Base-by-base conservation (phyloP, 1,140 invertebrate genomes). In the Acromyrmex heyeri region DNA sequence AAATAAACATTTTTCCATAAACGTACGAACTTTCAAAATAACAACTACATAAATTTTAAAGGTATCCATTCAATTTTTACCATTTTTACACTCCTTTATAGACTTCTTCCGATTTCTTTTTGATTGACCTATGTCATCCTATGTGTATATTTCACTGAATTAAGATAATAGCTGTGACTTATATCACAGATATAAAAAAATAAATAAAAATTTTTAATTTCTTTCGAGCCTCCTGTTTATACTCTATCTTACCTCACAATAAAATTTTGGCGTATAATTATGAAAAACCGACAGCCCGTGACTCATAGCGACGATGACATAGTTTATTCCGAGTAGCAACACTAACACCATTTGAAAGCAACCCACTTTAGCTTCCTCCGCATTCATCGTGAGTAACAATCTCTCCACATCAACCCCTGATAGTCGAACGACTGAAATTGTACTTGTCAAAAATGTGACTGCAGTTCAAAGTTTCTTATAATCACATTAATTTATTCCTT, bases 271-370 rank as follows among this genome's bases (percentile, higher is more conserved):
- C 3, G 95, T 95, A 48, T 94, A 93, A 61, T 94, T 94, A 85
- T 96, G 95, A 85, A 96, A 95, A 6, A 92, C 88, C 27, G 95
- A 93, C 10, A 96, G 83, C 34, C 95, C 91, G 75, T 96, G 94
- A 90, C 95, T 95, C 89, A 96, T 95, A 0, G 93, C 92, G 0
- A 96, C 95, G 38, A 95, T 95, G n/a, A 95, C 92, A 85, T 95
- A 95, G 90, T 96, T 95, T 64, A 95, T 91, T n/a, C 93, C 93
- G 4, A 96, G 78, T 0, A 96, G 86, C 67, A 96, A 82, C 38
- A 94, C 92, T 12, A 96, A 86, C 18, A 96, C 83, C 21, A 96
- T 78, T 90, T 96, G 95, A 89, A 95, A 96, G 44, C 93, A 92
- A 62, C 95, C 95, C 27, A 94, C 88, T 88, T 91, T 92, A 24